phyloP scores from a whole-genome alignment of 2,888 invertebrate genomes.

The Mayetiola destructor region DNA sequence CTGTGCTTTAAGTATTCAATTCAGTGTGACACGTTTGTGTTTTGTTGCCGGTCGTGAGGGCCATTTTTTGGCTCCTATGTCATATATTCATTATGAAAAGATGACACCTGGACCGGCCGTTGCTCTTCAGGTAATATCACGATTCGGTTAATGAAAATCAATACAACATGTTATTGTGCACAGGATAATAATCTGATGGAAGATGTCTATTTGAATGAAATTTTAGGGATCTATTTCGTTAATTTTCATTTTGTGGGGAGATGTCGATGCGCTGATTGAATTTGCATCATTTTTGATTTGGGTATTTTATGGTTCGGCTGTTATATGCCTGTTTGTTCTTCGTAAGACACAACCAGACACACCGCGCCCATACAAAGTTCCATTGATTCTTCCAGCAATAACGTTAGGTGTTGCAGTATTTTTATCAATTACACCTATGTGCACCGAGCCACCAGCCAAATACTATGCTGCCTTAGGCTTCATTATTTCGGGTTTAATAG shows the following conservation, averaged over 20 bases:
- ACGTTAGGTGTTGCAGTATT: slow-evolving; percentile 56
- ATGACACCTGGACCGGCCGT: slow-evolving; percentile 72
- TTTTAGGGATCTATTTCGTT: slow-evolving; percentile 52
- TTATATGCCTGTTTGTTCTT: slow-evolving; percentile 61
- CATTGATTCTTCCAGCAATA: slow-evolving; percentile 55
- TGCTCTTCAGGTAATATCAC: slow-evolving; percentile 49
- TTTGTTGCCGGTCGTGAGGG: slow-evolving; percentile 70
- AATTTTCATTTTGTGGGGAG: slow-evolving; percentile 54
- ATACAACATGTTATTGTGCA: too few species aligned
- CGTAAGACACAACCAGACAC: slow-evolving; percentile 52
- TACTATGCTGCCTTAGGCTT: slow-evolving; percentile 62
- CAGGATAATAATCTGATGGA: too few species aligned
- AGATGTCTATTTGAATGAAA: neutral
- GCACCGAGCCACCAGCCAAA: slow-evolving; percentile 58
- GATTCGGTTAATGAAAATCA: neutral
- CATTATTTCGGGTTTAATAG: slow-evolving; percentile 48
- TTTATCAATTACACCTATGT: slow-evolving; percentile 57
- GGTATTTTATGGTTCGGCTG: slow-evolving; percentile 73
- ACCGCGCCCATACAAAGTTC: slow-evolving; percentile 59
- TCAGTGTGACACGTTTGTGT: slow-evolving; percentile 61
- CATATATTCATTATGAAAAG: slow-evolving; percentile 57
- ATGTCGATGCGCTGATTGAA: slow-evolving; percentile 62
- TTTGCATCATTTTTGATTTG: slow-evolving; percentile 78
- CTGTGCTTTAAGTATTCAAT: slow-evolving; percentile 62
- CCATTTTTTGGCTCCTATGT: slow-evolving; percentile 63